Base-by-base conservation (phyloP, 64 coral and sea anemone species). In the Dendronephthya gigantea region DNA sequence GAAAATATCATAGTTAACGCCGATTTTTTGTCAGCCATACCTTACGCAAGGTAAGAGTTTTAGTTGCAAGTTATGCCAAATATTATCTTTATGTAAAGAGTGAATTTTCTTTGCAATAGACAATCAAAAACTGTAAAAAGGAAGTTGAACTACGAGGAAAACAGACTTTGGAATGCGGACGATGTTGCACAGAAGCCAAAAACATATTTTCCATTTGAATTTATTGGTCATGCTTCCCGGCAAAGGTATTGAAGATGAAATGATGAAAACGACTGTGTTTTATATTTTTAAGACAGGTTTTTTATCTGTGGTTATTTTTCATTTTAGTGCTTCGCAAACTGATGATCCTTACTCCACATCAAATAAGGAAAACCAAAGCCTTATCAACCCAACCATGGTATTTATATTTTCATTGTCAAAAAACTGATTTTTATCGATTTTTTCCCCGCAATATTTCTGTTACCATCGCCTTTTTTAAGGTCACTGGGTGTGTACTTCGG, bases 131-230 rank as follows among this genome's bases (percentile, higher is more conserved):
- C 72, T 36, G 72, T 79, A 33, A 79, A 79, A 79, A 79, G 72
- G 10, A 79, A 79, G 36, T 79, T 35, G 36, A 79, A 7, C 27
- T 35, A 34, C 36, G 72, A 39, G 37, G 32, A 35, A 15, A 29
- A 12, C 30, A 34, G 17, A 36, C 9, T 39, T 33, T 9, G 0
- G 13, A 13, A 79, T 12, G 36, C 13, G 15, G 37, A 79, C 10
- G 72, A 34, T 9, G 37, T 4, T 36, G 72, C 36, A 28, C 72
- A 79, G 22, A 79, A 79, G 17, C 30, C 72, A 34, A 79, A 79
- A 79, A 79, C 72, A 28, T 79, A 79, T 79, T 79, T 79, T 34
- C 72, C 72, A 36, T 79, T 79, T 34, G 72, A 79, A 19, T 79
- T 79, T 39, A 79, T 79, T 79, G 72, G 72, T 36, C 72, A 29